Evolutionary conservation across 2,797 vertebrate genomes (phyloP), one percentile per base, ranked within the genome.

Genomic region (Scleropages formosus): DNA sequence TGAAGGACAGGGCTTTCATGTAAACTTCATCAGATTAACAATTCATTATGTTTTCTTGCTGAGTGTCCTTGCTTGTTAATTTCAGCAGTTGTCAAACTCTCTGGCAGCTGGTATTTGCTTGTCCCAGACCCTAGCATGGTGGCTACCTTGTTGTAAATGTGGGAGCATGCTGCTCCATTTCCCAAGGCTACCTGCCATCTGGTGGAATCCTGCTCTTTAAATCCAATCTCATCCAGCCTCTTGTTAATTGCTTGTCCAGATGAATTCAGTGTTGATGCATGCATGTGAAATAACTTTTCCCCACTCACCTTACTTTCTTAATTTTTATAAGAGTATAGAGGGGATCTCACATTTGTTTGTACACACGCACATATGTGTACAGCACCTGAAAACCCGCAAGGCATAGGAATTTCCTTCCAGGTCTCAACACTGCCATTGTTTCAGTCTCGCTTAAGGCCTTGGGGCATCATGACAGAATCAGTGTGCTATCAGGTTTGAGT

Each of bases 101-200:
- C 60, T 72, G 47, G 1, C 71, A 47, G 58, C 27, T 56, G 27
- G 27, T 72, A 72, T 72, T 72, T 61, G 71, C 27, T 39, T 6
- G 24, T 58, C 68, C 56, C 67, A 24, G 12, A 49, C 53, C 24
- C 24, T 71, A 49, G 16, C 58, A 61, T n/a, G 11, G 27, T 0
- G 31, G 10, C 58, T 12, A 31, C 22, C 15, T 1, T 58, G 22
- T 53, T 70, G 16, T 39, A 24, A 24, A 53, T 56, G 69, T 56
- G 59, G 69, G 51, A n/a, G 53, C 39, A 59, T 12, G 1, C 58
- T 20, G 2, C 3, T 58, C 11, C 20, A 20, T 60, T 72, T 46
- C 71, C 53, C 6, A 56, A 72, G 51, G 51, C 26, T 59, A 58
- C 69, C 51, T 72, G 69, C 27, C 53, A 56, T 70, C 27, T 72